Conservation (phyloP, 2,113 vertebrate species). For the Sinocyclocheilus anshuiensis region DNA sequence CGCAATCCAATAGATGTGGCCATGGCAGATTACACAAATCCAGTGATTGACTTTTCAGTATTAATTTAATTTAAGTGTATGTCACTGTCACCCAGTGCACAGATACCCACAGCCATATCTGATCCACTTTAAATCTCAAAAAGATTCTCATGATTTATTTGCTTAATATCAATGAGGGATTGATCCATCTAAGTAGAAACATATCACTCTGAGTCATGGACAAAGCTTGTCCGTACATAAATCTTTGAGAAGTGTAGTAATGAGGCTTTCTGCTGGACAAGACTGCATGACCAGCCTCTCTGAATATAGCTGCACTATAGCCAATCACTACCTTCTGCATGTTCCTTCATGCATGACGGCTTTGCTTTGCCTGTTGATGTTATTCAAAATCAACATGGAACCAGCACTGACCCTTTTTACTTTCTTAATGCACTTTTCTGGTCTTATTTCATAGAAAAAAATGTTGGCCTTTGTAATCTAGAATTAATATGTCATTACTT, state of each 20-base stretch:
- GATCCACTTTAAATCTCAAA: conserved; percentile 21
- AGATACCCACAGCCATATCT: conserved; percentile 31
- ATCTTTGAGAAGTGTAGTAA: conserved; percentile 24
- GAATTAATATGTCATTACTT: not conserved
- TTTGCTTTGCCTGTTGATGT: conserved; percentile 15
- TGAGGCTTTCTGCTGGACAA: conserved; percentile 27
- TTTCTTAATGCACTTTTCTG: not conserved
- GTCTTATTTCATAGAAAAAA: not conserved
- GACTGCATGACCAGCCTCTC: not conserved
- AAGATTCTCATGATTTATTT: conserved; percentile 30
- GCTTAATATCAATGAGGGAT: conserved; percentile 17
- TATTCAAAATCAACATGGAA: not conserved
- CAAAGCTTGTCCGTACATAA: not conserved
- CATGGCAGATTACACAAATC: conserved; percentile 47
- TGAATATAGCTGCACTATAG: conserved; percentile 2
- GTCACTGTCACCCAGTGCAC: conserved; percentile 34
- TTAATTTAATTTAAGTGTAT: conserved; percentile 43
- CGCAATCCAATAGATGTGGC: conserved; percentile 38
- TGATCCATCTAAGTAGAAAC: conserved; percentile 26
- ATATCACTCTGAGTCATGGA: not conserved
- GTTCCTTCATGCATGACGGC: not conserved
- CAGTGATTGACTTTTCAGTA: conserved; percentile 42
- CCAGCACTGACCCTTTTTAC: not conserved
- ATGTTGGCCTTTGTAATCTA: not conserved
- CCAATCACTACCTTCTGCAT: not conserved